These are phyloP conservation scores for Etheostoma nigrum DNA, from an alignment of 2,797 vertebrate genomes.

Conservation along the genomic window DNA sequence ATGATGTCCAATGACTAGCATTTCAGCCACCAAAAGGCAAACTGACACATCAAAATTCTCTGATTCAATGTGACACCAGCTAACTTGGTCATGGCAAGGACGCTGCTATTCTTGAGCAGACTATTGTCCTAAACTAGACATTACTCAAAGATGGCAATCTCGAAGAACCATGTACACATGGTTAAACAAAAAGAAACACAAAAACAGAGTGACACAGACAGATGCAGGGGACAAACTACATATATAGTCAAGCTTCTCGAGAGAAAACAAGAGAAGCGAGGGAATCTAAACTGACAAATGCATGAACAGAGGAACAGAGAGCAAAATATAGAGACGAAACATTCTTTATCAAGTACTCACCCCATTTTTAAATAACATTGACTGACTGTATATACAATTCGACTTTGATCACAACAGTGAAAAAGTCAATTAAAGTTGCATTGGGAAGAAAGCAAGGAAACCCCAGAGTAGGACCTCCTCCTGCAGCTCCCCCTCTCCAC, in stretches of 20 bases:
- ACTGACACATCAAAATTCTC: conserved; percentile 35
- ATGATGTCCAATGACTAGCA: conserved; percentile 33
- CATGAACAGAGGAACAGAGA: conserved; percentile 14
- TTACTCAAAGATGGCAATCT: conserved; percentile 22
- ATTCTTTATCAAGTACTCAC: no score
- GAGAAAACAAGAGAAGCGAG: conserved; percentile 5
- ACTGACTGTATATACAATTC: no score
- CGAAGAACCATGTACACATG: conserved; percentile 17
- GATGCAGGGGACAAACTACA: neutral
- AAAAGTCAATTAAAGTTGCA: neutral
- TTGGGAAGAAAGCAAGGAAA: no score
- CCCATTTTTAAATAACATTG: no score
- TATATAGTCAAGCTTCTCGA: conserved; percentile 1
- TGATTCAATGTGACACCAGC: conserved; percentile 35
- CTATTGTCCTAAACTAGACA: conserved; percentile 30
- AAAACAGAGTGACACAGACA: neutral
- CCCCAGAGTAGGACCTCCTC: no score
- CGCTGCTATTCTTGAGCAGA: conserved; percentile 43
- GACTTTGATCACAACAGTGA: neutral
- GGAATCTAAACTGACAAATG: conserved; percentile 24
- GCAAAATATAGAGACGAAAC: conserved; percentile 1
- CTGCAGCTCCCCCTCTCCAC: no score
- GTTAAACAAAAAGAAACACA: conserved; percentile 24
- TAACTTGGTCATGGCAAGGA: conserved; percentile 25
- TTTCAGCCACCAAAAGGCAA: conserved; percentile 38